Percentiles rank a stretch among this genome's conserved stretches.
These are phyloP conservation scores for Parazoanthus darwini DNA, from an alignment of 92 coral and sea anemone species.

Conservation along the genomic window DNA sequence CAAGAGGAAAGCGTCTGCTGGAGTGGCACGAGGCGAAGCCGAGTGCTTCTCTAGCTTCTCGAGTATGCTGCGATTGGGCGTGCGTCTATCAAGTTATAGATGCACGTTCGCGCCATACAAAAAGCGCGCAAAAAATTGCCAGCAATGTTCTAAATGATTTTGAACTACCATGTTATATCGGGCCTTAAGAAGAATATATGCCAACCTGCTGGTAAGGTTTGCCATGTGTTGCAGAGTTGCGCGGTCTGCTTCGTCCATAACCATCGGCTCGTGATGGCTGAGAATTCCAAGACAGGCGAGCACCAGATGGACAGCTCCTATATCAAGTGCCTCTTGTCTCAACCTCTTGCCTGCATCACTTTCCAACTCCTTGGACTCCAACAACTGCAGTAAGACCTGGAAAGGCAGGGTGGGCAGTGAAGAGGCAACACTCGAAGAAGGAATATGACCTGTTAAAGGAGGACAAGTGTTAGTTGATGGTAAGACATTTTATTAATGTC, in stretches of 20 bases:
- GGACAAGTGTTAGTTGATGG: neutral
- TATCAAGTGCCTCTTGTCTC: conserved; percentile 76
- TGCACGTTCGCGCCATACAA: too few relatives aligned
- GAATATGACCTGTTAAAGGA: conserved; percentile 63
- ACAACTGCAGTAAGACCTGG: conserved; percentile 69
- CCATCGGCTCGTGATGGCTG: conserved; percentile 93
- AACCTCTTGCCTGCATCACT: conserved; percentile 57
- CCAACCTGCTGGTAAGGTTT: conserved; percentile 86
- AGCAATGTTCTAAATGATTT: too few relatives aligned
- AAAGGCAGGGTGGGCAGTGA: conserved; percentile 90
- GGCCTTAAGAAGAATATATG: neutral
- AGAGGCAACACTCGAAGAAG: conserved; percentile 71
- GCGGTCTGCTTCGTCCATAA: conserved; percentile 67
- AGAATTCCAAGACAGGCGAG: conserved; percentile 90
- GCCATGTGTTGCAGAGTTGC: conserved; percentile 85
- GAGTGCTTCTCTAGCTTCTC: too few relatives aligned
- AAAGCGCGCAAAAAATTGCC: too few relatives aligned
- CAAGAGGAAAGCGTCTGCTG: too few relatives aligned
- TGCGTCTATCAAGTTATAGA: too few relatives aligned
- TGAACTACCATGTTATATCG: neutral
- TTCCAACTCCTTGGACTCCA: conserved; percentile 68
- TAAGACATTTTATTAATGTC: too few relatives aligned
- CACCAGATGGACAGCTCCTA: conserved; percentile 89
- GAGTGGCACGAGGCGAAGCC: too few relatives aligned
- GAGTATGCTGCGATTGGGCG: too few relatives aligned